Evolutionary conservation across 2,888 invertebrate species (phyloP), one percentile per base, ranked within the genome.

Genomic region (Aphodius sticticus): DNA sequence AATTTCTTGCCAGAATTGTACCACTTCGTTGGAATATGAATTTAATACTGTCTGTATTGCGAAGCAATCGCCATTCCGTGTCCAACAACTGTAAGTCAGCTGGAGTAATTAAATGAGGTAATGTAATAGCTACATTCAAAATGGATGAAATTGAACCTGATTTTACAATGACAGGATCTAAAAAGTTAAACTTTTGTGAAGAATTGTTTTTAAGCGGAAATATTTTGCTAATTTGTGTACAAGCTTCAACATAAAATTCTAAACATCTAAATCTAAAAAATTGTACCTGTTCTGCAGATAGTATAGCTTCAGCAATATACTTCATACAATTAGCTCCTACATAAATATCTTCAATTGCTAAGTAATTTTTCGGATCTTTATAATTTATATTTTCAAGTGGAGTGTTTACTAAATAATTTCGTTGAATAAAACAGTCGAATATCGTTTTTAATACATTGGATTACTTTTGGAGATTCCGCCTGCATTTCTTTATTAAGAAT

Each of bases 401-500:
- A 38, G 71, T 72, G 7, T n/a, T 36, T 14, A n/a, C 35, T 76
- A 78, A 69, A 75, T 78, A 78, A 16, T 70, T 74, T 74, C 75
- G 16, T 53, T 78, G 69, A 35, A 72, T 37, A 36, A 78, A 78
- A 35, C 78, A 78, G 14, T 76, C 78, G 35, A 16, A 78, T 26
- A 78, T 35, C 16, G 78, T 76, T 16, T 16, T 15, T 76, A 78
- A 78, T 37, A 75, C 76, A 70, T 26, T 75, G 38, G 35, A 78
- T n/a, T n/a, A n/a, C n/a, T 76, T 75, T 78, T n/a, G 53, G 78
- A 9, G n/a, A 37, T 78, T 69, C 72, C 7, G 78, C 71, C 72
- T 80, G 77, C 77, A 77, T 80, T 80, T 80, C 80, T 0, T 38
- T 35, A 78, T 80, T 78, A 38, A 78, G 70, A 70, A 69, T 71